A percentile compares a stretch with the other conserved stretches of the same genome.
Evolutionary conservation across 2,888 invertebrate genomes (phyloP).

Genomic region (Mayetiola destructor): DNA sequence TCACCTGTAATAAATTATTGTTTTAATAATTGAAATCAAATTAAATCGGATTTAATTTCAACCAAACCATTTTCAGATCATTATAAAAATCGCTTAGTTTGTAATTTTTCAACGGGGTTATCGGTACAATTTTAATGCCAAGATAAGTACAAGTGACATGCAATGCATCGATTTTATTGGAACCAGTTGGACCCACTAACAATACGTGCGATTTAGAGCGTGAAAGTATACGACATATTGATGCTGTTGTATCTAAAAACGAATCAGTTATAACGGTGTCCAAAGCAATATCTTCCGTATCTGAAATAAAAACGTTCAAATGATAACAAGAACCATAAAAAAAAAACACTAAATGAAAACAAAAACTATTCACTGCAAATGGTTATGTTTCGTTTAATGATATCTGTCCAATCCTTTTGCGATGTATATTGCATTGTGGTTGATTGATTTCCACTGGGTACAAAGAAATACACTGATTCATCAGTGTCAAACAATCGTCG

Average conservation of each 20-base stretch:
- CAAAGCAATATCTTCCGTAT: constrained; percentile 48
- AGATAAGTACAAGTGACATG: constrained; percentile 57
- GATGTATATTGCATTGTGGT: constrained; percentile 33
- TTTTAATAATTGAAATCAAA: not conserved
- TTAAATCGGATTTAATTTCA: not conserved
- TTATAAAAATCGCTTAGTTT: constrained; percentile 52
- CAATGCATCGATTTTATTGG: constrained; percentile 65
- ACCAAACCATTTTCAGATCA: constrained; percentile 55
- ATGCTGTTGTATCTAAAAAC: constrained; percentile 47
- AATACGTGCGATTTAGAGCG: constrained; percentile 36
- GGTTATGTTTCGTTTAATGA: constrained; percentile 46
- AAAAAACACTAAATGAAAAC: not conserved
- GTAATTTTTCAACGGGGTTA: constrained; percentile 43
- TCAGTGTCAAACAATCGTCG: constrained; percentile 28
- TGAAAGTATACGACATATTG: constrained; percentile 47
- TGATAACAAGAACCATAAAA: constrained; percentile 14
- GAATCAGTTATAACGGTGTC: constrained; percentile 51
- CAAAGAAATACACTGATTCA: constrained; percentile 23
- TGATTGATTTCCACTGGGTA: constrained; percentile 24
- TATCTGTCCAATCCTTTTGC: constrained; percentile 46
- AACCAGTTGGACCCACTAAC: constrained; percentile 58
- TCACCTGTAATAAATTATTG: constrained; percentile 37
- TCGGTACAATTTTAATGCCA: constrained; percentile 43
- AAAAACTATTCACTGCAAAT: constrained; percentile 45
- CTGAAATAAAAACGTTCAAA: constrained; percentile 28